These are phyloP conservation scores for Lophochroa leadbeateri DNA, from an alignment of 2,113 vertebrate species.

Conservation along the genomic window DNA sequence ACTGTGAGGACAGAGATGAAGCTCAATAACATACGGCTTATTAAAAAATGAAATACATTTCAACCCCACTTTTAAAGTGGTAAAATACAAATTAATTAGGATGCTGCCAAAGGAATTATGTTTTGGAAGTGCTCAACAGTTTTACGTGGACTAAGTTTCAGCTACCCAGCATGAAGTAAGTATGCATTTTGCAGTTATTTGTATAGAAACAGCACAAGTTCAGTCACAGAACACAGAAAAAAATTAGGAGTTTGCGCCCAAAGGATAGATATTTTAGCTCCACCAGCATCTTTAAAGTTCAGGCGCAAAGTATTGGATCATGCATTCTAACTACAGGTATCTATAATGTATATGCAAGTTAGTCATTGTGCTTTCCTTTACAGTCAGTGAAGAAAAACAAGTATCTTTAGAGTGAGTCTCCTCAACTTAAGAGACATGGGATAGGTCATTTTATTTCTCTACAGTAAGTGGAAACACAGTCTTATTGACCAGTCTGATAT, in stretches of 20 bases:
- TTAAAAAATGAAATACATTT: slow-evolving; percentile 37
- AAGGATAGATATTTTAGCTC: not conserved
- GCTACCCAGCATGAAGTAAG: not conserved
- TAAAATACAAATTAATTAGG: slow-evolving; percentile 6
- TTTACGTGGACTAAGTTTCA: not conserved
- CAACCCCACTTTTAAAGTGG: not conserved
- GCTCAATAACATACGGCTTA: not conserved
- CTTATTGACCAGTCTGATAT: not conserved
- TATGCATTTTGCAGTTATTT: not conserved
- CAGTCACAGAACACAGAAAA: not conserved
- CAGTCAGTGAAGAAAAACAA: not conserved
- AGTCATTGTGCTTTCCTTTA: not conserved
- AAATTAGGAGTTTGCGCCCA: not conserved
- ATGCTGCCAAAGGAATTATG: not conserved
- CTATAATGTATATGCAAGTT: not conserved
- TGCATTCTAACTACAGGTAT: not conserved
- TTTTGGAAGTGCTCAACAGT: not conserved
- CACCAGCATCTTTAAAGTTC: not conserved
- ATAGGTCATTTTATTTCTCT: not conserved
- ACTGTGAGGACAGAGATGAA: not conserved
- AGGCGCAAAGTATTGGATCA: not conserved
- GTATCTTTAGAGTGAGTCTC: not conserved
- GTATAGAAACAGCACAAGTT: not conserved
- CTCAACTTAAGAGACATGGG: not conserved
- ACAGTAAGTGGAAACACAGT: not conserved